Conservation (phyloP, 2,797 vertebrate species). For the Zenarchopterus dispar region DNA sequence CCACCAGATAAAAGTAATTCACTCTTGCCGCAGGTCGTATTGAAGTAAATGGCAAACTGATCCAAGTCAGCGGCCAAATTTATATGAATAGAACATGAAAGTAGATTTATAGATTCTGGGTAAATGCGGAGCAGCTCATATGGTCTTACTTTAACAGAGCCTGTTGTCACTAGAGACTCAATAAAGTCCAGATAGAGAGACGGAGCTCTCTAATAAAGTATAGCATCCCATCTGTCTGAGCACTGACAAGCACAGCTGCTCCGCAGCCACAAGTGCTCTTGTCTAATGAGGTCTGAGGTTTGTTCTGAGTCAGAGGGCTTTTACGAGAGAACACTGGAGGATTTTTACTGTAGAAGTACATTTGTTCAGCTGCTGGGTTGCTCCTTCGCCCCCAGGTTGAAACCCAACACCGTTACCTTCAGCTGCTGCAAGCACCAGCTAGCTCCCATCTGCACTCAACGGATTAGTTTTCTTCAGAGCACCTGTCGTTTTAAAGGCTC, state of each 20-base stretch:
- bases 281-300: constrained; percentile 37
- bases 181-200: constrained; percentile 42
- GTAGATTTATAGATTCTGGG: constrained; percentile 29
- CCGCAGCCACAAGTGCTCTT: constrained; percentile 27
- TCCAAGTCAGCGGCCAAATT: constrained; percentile 19
- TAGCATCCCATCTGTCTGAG: constrained; percentile 53
- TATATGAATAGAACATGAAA: constrained; percentile 27
- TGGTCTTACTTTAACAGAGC: constrained; percentile 39
- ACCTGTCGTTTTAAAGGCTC: constrained; percentile 69
- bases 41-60: constrained; percentile 30
- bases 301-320: constrained; percentile 22
- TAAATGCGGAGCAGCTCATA: constrained; percentile 19
- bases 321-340: neutral
- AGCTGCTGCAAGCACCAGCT: constrained; percentile 47
- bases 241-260: constrained; percentile 59
- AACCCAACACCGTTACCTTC: constrained; percentile 30
- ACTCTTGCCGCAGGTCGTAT: constrained; percentile 22
- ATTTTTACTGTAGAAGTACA: neutral
- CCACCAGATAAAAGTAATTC: constrained; percentile 27
- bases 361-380: constrained; percentile 1
- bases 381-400: constrained; percentile 30
- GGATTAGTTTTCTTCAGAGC: constrained; percentile 56
- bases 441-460: constrained; percentile 9
- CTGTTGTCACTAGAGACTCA: constrained; percentile 48
- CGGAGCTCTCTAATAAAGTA: constrained; percentile 34